Evolutionary conservation across 2,113 vertebrate genomes (phyloP).

Genomic region (Morone chrysops): DNA sequence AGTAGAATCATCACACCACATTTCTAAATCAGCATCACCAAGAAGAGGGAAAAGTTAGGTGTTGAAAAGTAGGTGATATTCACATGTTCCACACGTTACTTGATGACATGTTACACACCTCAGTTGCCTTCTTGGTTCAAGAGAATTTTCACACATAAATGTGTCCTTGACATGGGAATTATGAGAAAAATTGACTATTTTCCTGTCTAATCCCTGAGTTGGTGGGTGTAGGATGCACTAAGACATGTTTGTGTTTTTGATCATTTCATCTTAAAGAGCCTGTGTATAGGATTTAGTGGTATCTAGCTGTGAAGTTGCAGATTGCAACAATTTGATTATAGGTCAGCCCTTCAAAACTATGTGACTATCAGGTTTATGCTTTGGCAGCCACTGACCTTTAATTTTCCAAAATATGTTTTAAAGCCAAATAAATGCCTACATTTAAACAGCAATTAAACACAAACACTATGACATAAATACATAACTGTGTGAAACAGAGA

Average conservation of each 20-base stretch:
- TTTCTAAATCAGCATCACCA: background rate
- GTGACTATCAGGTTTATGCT: too few species aligned
- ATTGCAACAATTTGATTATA: too few species aligned
- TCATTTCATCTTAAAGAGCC: background rate
- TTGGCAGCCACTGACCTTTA: too few species aligned
- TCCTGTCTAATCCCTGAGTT: background rate
- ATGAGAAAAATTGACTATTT: background rate
- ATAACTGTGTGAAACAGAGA: too few species aligned
- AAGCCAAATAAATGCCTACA: too few species aligned
- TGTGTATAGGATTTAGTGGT: too few species aligned
- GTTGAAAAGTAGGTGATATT: constrained; percentile 2
- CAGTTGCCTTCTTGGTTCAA: background rate
- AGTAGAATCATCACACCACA: background rate
- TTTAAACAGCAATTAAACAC: too few species aligned
- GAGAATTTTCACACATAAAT: background rate
- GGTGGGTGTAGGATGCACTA: background rate
- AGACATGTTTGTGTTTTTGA: background rate
- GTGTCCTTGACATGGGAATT: background rate
- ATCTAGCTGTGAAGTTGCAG: too few species aligned
- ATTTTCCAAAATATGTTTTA: too few species aligned
- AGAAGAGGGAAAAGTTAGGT: background rate
- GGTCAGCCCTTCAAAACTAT: too few species aligned
- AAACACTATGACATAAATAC: too few species aligned
- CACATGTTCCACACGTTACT: background rate
- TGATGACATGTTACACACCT: background rate